Evolutionary conservation across 2,797 vertebrate species (phyloP).

Genomic region (Pygocentrus nattereri): DNA sequence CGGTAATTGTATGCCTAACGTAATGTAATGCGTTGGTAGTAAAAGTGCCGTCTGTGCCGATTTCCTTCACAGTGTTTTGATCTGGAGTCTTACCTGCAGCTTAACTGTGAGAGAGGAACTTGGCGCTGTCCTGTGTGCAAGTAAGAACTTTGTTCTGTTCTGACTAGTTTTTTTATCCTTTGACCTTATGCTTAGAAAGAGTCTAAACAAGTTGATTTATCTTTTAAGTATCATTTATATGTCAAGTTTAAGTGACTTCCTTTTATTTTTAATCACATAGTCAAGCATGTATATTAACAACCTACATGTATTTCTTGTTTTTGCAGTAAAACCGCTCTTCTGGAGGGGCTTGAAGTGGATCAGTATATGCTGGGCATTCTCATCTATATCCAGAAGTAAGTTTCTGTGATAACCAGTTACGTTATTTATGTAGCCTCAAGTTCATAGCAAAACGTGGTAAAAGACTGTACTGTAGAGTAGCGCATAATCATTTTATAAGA

Average conservation of each 20-base stretch:
- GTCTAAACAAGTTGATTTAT: background rate
- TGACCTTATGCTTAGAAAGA: background rate
- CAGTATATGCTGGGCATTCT: constrained; percentile 97
- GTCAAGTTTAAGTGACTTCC: background rate
- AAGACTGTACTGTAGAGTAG: background rate
- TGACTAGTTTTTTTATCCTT: background rate
- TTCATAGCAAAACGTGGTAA: background rate
- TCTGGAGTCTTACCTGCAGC: constrained; percentile 94
- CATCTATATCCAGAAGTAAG: constrained; percentile 95
- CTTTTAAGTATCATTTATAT: background rate
- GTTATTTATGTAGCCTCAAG: background rate
- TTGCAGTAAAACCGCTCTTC: constrained; percentile 91
- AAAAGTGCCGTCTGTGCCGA: background rate
- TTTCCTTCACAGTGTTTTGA: constrained; percentile 87
- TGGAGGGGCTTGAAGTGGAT: constrained; percentile 95
- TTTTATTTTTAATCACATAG: background rate
- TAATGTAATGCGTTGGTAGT: background rate
- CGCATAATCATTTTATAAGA: background rate
- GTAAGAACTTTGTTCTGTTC: constrained; percentile 73
- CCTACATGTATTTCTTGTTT: background rate
- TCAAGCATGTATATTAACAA: background rate
- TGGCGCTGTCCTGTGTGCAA: constrained; percentile 99
- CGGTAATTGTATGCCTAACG: background rate
- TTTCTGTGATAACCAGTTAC: background rate
- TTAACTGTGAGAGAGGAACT: constrained; percentile 95